Percentiles rank a stretch among this genome's conserved stretches.
phyloP scores from a whole-genome alignment of 2,797 vertebrate genomes.

The Remorina albescens region DNA sequence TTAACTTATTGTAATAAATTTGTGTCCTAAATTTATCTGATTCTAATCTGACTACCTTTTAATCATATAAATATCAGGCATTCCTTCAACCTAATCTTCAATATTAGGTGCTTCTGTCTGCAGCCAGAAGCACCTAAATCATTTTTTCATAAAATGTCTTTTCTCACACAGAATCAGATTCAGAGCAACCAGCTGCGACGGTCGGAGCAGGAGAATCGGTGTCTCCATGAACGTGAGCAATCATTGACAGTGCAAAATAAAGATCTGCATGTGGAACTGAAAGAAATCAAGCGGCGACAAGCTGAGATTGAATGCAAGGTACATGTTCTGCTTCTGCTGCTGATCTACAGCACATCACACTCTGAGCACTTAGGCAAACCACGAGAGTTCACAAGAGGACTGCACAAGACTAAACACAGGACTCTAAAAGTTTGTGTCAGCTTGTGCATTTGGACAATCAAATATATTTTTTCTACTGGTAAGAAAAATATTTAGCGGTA shows the following conservation, averaged over 20 bases:
- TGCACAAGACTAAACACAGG: too few relatives aligned
- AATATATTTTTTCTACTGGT: background rate
- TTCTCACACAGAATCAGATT: slow-evolving; percentile 91
- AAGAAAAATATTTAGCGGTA: background rate
- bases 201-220: slow-evolving; percentile 89
- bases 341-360: background rate
- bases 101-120: too few relatives aligned
- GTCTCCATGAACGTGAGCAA: slow-evolving; percentile 88
- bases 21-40: too few relatives aligned
- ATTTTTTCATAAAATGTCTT: background rate
- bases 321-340: slow-evolving; percentile 38
- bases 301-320: slow-evolving; percentile 98
- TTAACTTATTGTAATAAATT: too few relatives aligned
- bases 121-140: too few relatives aligned
- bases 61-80: too few relatives aligned
- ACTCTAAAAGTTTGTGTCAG: background rate
- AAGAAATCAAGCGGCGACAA: slow-evolving; percentile 92
- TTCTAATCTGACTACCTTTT: too few relatives aligned
- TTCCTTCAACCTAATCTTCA: too few relatives aligned
- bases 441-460: background rate
- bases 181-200: slow-evolving; percentile 94
- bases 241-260: slow-evolving; percentile 92
- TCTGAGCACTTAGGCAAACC: background rate
- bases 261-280: slow-evolving; percentile 88
- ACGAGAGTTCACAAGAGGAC: background rate